These are phyloP conservation scores for Corythoichthys haematopterus DNA, from an alignment of 2,113 vertebrate genomes.

Conservation along the genomic window DNA sequence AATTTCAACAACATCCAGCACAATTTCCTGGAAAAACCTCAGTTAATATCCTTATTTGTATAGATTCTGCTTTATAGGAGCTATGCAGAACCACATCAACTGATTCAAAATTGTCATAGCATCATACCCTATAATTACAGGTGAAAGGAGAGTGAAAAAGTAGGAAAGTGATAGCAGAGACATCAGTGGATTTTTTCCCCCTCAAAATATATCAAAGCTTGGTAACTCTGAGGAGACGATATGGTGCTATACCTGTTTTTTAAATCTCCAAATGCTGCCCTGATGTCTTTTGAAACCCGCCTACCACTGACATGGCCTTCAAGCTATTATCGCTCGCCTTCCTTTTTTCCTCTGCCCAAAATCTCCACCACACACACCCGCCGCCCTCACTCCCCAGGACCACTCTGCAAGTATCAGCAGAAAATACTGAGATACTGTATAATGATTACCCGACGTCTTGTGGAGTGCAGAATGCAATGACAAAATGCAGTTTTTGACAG, in stretches of 20 bases:
- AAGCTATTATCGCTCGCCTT: conserved; percentile 56
- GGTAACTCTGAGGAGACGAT: conserved; percentile 67
- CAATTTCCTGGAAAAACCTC: neutral
- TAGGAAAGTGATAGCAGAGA: conserved; percentile 51
- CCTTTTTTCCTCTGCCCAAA: conserved; percentile 22
- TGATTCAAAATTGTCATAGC: conserved; percentile 36
- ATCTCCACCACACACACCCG: conserved; percentile 26
- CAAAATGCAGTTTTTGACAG: conserved; percentile 1
- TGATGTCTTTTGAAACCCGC: conserved; percentile 68
- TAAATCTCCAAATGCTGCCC: conserved; percentile 68
- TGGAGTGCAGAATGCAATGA: conserved; percentile 28
- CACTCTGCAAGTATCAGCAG: conserved; percentile 61
- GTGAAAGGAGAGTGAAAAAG: conserved; percentile 17
- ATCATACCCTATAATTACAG: conserved; percentile 28
- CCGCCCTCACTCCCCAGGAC: conserved; percentile 31
- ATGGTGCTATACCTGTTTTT: conserved; percentile 64
- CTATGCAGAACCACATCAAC: conserved; percentile 15
- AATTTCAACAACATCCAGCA: neutral
- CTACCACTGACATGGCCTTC: conserved; percentile 65
- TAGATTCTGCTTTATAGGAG: neutral
- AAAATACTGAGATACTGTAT: conserved; percentile 52
- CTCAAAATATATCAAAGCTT: conserved; percentile 68
- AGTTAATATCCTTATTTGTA: neutral
- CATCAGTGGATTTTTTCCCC: conserved; percentile 61
- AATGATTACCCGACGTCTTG: conserved; percentile 54